phyloP scores from a whole-genome alignment of 2,113 vertebrate genomes.

The Vidua macroura region DNA sequence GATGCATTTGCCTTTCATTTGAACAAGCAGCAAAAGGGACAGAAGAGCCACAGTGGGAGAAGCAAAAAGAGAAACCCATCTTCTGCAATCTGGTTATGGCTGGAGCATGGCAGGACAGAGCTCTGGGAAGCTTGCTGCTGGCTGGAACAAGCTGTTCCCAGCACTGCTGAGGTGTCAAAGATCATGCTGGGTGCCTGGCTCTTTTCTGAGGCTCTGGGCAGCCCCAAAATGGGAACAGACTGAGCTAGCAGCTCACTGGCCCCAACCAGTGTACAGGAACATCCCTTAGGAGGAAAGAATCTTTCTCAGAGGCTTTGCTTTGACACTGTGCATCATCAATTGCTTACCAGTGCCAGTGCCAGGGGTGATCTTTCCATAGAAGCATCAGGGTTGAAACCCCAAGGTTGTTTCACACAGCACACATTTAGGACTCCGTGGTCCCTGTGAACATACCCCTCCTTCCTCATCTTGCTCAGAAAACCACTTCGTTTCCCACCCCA shows the following conservation, averaged over 20 bases:
- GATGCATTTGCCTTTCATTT: constrained; percentile 19
- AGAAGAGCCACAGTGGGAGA: neutral
- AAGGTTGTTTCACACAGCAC: neutral
- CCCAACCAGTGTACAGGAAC: neutral
- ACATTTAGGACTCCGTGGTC: neutral
- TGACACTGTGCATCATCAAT: neutral
- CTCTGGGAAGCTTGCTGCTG: neutral
- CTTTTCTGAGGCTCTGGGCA: neutral
- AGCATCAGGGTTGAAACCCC: neutral
- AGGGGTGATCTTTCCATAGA: accelerated
- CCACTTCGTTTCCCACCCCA: neutral
- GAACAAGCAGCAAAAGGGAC: neutral
- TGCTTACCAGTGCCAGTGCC: neutral
- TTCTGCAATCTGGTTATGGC: neutral
- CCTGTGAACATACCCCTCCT: neutral
- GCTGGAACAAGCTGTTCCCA: neutral
- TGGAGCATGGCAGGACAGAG: neutral
- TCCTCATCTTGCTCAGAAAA: neutral
- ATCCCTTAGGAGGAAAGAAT: neutral
- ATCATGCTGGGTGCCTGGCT: neutral
- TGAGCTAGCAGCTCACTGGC: neutral
- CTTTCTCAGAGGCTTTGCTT: neutral
- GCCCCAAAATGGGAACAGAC: neutral
- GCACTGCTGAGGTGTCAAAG: neutral
- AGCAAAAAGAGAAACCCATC: constrained; percentile 3